These are phyloP conservation scores for Nemotelus pantherinus DNA, from an alignment of 2,888 invertebrate genomes.

Conservation along the genomic window DNA sequence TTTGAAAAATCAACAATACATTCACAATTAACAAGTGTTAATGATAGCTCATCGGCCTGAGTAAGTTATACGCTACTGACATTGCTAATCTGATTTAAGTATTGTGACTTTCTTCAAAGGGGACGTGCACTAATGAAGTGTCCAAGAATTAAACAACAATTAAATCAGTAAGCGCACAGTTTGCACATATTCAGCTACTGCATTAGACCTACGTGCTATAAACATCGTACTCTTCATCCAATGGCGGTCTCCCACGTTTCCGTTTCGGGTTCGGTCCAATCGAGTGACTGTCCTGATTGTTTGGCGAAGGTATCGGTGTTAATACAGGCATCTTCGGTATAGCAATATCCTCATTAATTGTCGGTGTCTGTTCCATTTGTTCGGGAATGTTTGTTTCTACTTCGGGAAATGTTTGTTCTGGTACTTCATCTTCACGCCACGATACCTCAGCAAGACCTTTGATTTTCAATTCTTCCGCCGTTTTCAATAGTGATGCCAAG, in stretches of 20 bases:
- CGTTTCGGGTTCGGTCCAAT: constrained; percentile 69
- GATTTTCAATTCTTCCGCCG: constrained; percentile 90
- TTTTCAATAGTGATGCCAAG: constrained; percentile 85
- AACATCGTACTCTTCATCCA: constrained; percentile 68
- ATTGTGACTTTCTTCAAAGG: background rate
- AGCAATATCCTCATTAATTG: constrained; percentile 42
- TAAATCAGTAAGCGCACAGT: too few relatives aligned
- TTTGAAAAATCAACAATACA: too few relatives aligned
- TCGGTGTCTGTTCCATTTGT: constrained; percentile 48
- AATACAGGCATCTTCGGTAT: constrained; percentile 62
- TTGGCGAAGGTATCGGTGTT: constrained; percentile 59
- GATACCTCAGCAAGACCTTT: constrained; percentile 92
- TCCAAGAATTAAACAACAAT: too few relatives aligned
- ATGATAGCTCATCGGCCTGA: too few relatives aligned
- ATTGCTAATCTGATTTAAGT: background rate
- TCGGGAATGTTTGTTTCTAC: constrained; percentile 44
- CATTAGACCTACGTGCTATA: constrained; percentile 61
- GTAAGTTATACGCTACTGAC: too few relatives aligned
- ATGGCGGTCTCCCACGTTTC: constrained; percentile 74
- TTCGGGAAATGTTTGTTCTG: constrained; percentile 56
- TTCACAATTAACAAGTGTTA: too few relatives aligned
- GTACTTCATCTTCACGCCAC: constrained; percentile 74
- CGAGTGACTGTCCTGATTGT: constrained; percentile 48
- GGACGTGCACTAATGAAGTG: too few relatives aligned
- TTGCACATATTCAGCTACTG: too few relatives aligned